Evolutionary conservation across 2,888 invertebrate genomes (phyloP), one percentile per base, ranked within the genome.

Genomic region (Zhengitettix transpicula): DNA sequence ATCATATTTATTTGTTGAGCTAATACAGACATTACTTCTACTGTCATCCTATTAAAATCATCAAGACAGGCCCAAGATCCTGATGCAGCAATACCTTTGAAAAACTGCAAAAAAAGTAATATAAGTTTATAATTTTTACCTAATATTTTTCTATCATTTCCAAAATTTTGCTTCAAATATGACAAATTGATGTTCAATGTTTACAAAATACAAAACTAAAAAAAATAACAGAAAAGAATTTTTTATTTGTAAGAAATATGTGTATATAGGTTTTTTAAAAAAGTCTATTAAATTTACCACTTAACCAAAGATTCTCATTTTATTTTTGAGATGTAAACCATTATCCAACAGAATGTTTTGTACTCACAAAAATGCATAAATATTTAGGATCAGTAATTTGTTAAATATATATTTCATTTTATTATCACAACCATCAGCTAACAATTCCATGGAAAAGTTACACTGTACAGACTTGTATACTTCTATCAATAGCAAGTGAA

Each of bases 51-150:
- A 71, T 91, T 90, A 71, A 91, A 90, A 71, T 91, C 90, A 69
- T 91, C 90, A 71, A 92, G 90, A 72, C 91, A 91, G 0, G 84
- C 87, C 91, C 91, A 91, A 0, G 89, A 88, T 9, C 91, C 91
- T 63, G 87, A 82, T 1, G 87, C 81, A 2, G 90, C 89, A 55
- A 91, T 73, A 0, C 91, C 89, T 75, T 89, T 89, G 72, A 89
- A 89, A 67, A 78, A 77, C 75, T 76, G 66, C 70, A 83, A 83
- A 66, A 12, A 14, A 12, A 47, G 12, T 47, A 14, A 14, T 3
- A 47, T 5, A 47, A 47, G 2, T 47, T 1, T 47, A 47, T 47
- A 47, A 47, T 1, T 47, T 47, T 47, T 47, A 47, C 2, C 8
- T 47, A 47, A 12, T 47, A 12, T 42, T 42, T 42, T n/a, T n/a